Base-by-base conservation (phyloP, 1,140 invertebrate genomes). In the Drosophila asahinai region DNA sequence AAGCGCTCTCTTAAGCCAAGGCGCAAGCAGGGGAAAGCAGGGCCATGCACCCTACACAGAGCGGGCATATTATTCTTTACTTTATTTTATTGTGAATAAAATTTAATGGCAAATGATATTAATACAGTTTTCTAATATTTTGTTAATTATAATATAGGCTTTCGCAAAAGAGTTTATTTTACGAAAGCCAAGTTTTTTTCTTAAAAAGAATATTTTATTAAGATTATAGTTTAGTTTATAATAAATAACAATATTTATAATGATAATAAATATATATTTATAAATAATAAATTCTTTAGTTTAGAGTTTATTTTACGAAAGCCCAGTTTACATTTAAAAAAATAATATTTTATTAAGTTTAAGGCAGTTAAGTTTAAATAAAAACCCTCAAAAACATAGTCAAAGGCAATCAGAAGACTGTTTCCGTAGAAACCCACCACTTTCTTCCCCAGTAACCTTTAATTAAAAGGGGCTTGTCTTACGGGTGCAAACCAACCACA, bases 1-100 rank as follows among this genome's bases (percentile, higher is more conserved):
- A 67, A 30, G 14, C 30, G 19, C 76, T 43, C 80, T 68, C 67
- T 75, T 65, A 70, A 60, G 52, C 17, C 15, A 7, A 15, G 11
- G 7, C 0, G 6, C 5, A 12, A 36, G 30, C 9, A 22, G 36
- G 30, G 8, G 27, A 48, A 47, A 22, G 15, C n/a, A n/a, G 59
- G 0, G 7, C 2, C 2, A 2, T 22, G 19, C 25, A 43, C 25
- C 15, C 40, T 33, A 30, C 38, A 33, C 19, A n/a, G 1, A 33
- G 17, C 9, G 5, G 40, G 25, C 14, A 15, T 19, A 15, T 48
- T 2, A 11, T 22, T 3, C 4, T 17, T n/a, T n/a, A 8, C 14
- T 17, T 17, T 1, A 43, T 3, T 22, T 17, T 12, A 14, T 33
- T 27, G 17, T 30, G 2, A 5, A 15, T n/a, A 0, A 14, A 36